Conservation (phyloP, 2,113 vertebrate genomes). For the Sialia sialis region DNA sequence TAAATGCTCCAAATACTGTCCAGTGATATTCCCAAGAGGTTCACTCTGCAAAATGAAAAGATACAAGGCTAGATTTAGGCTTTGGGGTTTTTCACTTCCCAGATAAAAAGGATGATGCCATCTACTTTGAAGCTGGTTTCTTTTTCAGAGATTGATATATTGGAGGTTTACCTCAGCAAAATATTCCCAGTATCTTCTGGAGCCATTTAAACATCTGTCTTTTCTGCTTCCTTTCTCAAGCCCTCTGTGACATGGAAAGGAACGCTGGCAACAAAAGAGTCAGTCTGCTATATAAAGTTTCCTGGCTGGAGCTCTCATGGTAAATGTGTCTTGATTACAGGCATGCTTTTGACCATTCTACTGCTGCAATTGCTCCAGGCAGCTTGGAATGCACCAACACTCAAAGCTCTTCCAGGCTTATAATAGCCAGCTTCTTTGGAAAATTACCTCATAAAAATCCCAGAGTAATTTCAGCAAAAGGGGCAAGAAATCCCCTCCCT, state of each 20-base stretch:
- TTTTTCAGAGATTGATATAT: background rate
- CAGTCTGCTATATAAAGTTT: constrained; percentile 20
- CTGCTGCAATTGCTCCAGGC: constrained; percentile 42
- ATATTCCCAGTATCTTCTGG: background rate
- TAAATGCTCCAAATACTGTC: background rate
- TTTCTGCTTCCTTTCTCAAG: constrained; percentile 30
- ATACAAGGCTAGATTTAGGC: background rate
- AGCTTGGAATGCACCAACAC: background rate
- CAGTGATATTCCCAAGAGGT: background rate
- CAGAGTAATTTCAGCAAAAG: background rate
- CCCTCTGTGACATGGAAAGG: constrained; percentile 12
- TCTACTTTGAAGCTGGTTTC: background rate
- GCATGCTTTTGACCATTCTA: background rate
- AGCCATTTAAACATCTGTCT: background rate
- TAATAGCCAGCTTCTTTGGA: constrained; percentile 25
- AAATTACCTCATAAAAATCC: constrained; percentile 40
- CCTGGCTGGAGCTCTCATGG: constrained; percentile 5
- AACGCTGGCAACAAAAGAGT: background rate
- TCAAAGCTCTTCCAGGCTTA: constrained; percentile 23
- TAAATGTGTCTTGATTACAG: constrained; percentile 40
- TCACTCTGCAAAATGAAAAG: background rate
- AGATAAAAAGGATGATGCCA: background rate
- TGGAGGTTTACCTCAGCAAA: background rate
- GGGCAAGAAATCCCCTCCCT: background rate
- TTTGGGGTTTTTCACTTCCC: background rate